phyloP scores from a whole-genome alignment of 2,888 invertebrate species.

The Phymatocera aterrima region DNA sequence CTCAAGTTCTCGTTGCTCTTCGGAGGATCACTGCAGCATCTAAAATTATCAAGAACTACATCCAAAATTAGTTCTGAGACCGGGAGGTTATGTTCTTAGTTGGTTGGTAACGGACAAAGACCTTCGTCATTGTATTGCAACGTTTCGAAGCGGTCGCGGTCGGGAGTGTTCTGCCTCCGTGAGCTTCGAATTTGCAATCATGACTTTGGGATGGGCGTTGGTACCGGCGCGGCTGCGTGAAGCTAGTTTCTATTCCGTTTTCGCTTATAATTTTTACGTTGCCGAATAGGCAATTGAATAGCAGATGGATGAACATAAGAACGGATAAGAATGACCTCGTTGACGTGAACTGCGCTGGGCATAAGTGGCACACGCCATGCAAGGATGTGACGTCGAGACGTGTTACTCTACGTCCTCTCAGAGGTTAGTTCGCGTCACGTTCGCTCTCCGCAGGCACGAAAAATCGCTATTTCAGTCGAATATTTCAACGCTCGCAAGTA shows the following conservation, averaged over 20 bases:
- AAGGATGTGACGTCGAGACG: constrained; percentile 20
- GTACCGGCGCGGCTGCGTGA: not conserved
- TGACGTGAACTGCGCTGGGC: not conserved
- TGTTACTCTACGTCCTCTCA: not conserved
- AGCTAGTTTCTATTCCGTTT: not conserved
- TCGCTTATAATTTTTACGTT: constrained; percentile 5
- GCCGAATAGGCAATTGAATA: constrained; percentile 28
- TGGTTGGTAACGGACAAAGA: not conserved
- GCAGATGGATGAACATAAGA: not conserved
- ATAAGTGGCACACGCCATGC: constrained; percentile 30
- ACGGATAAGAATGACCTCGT: constrained; percentile 24
- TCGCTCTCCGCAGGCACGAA: constrained; percentile 9
- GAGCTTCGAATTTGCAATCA: constrained; percentile 2
- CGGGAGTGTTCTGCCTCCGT: not conserved
- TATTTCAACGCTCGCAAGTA: not conserved
- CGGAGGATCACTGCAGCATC: constrained; percentile 20
- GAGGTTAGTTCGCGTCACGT: not conserved
- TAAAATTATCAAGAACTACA: not conserved
- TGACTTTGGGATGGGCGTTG: not conserved
- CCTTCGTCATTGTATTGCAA: not conserved
- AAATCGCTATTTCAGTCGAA: not conserved
- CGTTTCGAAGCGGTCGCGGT: not conserved
- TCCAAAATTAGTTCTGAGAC: not conserved
- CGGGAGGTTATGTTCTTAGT: not conserved
- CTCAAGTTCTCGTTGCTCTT: constrained; percentile 56